Evolutionary conservation across 2,113 vertebrate genomes (phyloP), one percentile per base, ranked within the genome.

Genomic region (Rattus rattus): DNA sequence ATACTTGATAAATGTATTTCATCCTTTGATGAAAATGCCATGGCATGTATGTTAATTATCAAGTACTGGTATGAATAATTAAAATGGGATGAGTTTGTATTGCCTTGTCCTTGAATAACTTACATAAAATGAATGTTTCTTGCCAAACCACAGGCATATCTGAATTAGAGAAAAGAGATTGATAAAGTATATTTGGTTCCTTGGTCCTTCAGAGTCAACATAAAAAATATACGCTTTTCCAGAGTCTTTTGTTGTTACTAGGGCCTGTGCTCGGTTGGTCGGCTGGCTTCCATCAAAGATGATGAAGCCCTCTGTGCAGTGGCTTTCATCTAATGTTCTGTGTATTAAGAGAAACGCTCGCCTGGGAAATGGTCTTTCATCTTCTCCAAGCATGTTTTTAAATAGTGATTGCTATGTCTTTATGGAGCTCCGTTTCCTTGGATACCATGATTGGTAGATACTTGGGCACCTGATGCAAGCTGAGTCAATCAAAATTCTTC

Each of bases 21-120:
- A 94, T 94, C 91, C 97, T 98, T 98, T 97, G 96, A 98, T 96
- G 96, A 98, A 97, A 97, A 97, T 94, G 91, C 92, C 94, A 92
- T 73, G 86, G 83, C 94, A 33, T 97, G 94, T 97, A 97, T 93
- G 33, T 69, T 69, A 69, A 69, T 85, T 97, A 95, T 93, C 95
- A 85, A 95, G 97, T 98, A 95, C 75, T 97, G 97, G 70, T 97
- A 96, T 98, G 97, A 98, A 97, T 96, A 95, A 97, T 95, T 94
- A 96, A 96, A 92, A 95, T 61, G 92, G 96, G 88, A 97, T 96
- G 96, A 95, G 90, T 88, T 96, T 95, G 95, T 96, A 70, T 96
- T 96, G 88, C 96, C 96, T 90, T 65, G 75, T 95, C 92, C 95
- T 94, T 84, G 69, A 95, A 43, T 4, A 39, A 87, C 87, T 89